Conservation (phyloP, 2,888 invertebrate species). For the Harpalus rubripes region DNA sequence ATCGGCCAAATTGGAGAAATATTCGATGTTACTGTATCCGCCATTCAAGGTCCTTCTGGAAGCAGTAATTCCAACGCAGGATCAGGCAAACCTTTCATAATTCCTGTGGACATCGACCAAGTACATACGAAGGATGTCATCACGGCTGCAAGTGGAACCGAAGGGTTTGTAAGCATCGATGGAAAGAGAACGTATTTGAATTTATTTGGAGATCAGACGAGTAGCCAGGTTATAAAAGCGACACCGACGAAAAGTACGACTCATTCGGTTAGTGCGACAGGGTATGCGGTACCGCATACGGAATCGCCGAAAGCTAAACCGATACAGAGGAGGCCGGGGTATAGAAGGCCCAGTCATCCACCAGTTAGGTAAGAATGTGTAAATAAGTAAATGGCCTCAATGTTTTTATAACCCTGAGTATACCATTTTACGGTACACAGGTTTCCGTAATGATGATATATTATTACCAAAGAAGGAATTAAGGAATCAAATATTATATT, state of each 20-base stretch:
- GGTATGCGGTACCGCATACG: slow-evolving; percentile 83
- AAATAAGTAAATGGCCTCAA: not conserved
- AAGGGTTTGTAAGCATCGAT: slow-evolving; percentile 94
- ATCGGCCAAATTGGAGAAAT: slow-evolving; percentile 85
- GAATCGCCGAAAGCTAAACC: slow-evolving; percentile 77
- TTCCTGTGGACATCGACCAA: slow-evolving; percentile 83
- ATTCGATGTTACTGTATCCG: slow-evolving; percentile 93
- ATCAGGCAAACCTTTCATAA: slow-evolving; percentile 78
- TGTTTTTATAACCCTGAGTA: too few relatives aligned
- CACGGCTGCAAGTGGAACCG: slow-evolving; percentile 87
- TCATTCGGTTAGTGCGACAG: slow-evolving; percentile 80
- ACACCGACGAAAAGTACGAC: slow-evolving; percentile 75
- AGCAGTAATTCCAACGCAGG: slow-evolving; percentile 77
- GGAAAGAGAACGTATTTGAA: slow-evolving; percentile 94
- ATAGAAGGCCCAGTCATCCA: slow-evolving; percentile 83
- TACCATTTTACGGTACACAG: too few relatives aligned
- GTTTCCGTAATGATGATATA: too few relatives aligned
- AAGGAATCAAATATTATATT: too few relatives aligned
- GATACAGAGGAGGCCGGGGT: slow-evolving; percentile 79
- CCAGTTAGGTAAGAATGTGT: slow-evolving; percentile 80
- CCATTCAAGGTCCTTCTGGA: slow-evolving; percentile 86
- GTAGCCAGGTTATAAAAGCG: slow-evolving; percentile 72
- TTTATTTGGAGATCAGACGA: slow-evolving; percentile 85
- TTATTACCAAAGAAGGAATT: too few relatives aligned
- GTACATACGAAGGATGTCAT: slow-evolving; percentile 84